phyloP scores from a whole-genome alignment of 2,888 invertebrate genomes.

The Drosophila vallismaia region DNA sequence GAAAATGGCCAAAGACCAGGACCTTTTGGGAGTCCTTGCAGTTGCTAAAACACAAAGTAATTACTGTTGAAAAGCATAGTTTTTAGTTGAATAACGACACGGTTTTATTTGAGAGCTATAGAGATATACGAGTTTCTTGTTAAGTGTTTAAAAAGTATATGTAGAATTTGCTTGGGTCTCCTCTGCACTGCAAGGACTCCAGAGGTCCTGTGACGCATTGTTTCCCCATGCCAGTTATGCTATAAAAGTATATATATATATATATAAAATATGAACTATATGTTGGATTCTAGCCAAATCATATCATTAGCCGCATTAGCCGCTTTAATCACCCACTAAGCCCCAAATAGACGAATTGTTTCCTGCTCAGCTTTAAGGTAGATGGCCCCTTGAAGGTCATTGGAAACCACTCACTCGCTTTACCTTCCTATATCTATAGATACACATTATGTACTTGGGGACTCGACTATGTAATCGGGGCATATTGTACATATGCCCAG shows the following conservation, averaged over 20 bases:
- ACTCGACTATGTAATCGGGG: slow-evolving; percentile 32
- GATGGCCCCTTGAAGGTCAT: slow-evolving; percentile 1
- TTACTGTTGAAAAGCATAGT: background rate
- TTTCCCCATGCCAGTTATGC: slow-evolving; percentile 8
- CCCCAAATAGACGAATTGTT: slow-evolving; percentile 43
- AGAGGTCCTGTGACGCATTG: background rate
- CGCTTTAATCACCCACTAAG: slow-evolving; percentile 21
- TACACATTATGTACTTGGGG: slow-evolving; percentile 35
- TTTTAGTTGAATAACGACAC: background rate
- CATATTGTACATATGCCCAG: slow-evolving; percentile 15
- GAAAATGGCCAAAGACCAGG: background rate
- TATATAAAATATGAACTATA: slow-evolving; percentile 26
- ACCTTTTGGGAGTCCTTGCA: background rate
- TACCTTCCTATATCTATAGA: slow-evolving; percentile 20
- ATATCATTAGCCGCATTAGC: slow-evolving; percentile 58
- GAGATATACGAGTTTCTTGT: background rate
- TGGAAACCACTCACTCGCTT: slow-evolving; percentile 21
- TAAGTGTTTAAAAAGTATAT: background rate
- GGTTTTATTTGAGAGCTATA: background rate
- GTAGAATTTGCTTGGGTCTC: background rate
- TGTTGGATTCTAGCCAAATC: slow-evolving; percentile 51
- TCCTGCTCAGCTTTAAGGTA: slow-evolving; percentile 56
- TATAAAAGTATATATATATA: slow-evolving; percentile 6
- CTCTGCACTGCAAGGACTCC: background rate
- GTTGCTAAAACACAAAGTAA: background rate